Evolutionary conservation across 2,113 vertebrate genomes (phyloP).

Genomic region (Phainopepla nitens): DNA sequence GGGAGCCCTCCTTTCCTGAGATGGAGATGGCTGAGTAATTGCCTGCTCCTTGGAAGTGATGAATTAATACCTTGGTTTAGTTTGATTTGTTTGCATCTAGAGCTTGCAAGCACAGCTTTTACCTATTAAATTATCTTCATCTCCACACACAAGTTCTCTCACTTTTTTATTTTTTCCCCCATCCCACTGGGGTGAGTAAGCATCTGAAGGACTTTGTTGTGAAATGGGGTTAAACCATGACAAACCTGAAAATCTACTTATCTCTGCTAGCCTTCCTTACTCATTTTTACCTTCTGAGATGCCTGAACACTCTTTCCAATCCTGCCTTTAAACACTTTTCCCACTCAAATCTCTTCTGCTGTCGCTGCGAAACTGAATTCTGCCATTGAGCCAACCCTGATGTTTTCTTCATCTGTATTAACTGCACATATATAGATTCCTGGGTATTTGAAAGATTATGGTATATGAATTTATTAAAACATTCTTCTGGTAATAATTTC

Average conservation of each 20-base stretch:
- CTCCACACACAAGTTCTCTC: not conserved
- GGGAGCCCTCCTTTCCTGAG: not conserved
- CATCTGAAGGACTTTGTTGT: not conserved
- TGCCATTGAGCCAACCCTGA: not conserved
- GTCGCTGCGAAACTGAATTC: not conserved
- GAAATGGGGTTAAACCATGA: not conserved
- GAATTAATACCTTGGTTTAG: not conserved
- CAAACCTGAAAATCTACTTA: not conserved
- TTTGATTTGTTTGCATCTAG: not conserved
- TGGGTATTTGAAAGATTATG: not conserved
- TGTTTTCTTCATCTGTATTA: not conserved
- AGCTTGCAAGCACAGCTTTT: not conserved
- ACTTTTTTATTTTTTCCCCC: not conserved
- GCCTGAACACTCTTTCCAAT: not conserved
- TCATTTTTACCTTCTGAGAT: not conserved
- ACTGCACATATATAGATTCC: not conserved
- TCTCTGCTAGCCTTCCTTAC: not conserved
- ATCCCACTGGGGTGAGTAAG: accelerated
- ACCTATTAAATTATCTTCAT: not conserved
- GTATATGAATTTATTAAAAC: not conserved
- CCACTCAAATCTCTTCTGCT: not conserved
- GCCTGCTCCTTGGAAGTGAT: accelerated
- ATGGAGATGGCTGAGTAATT: not conserved
- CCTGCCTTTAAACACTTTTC: not conserved
- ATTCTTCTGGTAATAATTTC: not conserved